Conservation (phyloP, 1,140 invertebrate species). For the Ceratosolen fusciceps region DNA sequence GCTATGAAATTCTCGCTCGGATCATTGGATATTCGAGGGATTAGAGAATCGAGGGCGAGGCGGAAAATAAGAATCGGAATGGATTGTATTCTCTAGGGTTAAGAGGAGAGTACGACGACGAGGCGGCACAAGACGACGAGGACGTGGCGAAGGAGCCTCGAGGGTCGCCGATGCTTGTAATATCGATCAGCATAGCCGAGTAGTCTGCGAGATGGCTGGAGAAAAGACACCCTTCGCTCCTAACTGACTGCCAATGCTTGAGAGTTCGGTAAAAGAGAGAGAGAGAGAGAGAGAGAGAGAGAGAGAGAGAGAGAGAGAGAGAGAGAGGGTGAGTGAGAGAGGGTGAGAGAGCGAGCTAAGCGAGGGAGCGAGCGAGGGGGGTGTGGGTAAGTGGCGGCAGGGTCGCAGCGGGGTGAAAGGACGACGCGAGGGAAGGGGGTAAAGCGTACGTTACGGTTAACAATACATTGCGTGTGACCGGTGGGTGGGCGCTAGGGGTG, state of each 20-base stretch:
- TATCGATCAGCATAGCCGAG: conserved; percentile 46
- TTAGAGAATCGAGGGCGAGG: neutral
- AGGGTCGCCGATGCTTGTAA: conserved; percentile 47
- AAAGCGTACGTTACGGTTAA: too few relatives aligned
- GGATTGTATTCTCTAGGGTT: conserved; percentile 41
- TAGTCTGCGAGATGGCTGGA: conserved; percentile 33
- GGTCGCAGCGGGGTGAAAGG: too few relatives aligned
- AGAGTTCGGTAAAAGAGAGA: neutral
- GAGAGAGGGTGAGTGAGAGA: neutral
- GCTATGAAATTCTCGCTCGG: neutral
- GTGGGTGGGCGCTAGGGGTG: neutral
- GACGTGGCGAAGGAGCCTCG: neutral
- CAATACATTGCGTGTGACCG: too few relatives aligned
- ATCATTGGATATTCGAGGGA: conserved; percentile 12
- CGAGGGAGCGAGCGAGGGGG: too few relatives aligned
- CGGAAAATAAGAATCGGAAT: conserved; percentile 35
- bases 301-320: neutral
- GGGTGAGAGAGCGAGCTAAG: too few relatives aligned
- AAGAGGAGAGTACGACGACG: neutral
- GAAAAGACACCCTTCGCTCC: conserved; percentile 39
- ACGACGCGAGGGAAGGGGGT: too few relatives aligned
- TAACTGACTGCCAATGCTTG: conserved; percentile 29
- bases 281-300: neutral
- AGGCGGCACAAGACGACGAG: conserved; percentile 10
- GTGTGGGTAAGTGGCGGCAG: too few relatives aligned